Base-by-base conservation (phyloP, 2,797 vertebrate genomes). In the Limnodromus scolopaceus region DNA sequence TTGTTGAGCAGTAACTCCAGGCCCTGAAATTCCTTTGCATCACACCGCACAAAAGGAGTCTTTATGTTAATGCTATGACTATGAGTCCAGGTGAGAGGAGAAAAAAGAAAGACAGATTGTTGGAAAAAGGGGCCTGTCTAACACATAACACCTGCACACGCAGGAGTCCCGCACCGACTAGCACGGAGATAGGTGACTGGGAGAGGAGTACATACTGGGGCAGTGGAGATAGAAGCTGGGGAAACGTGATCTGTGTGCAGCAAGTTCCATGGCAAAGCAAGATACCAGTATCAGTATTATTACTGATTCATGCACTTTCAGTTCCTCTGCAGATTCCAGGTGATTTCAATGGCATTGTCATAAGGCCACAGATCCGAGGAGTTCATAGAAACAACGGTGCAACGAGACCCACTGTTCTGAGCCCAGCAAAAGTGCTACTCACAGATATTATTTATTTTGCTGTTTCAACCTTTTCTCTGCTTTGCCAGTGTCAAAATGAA, bases 101-200 rank as follows among this genome's bases (percentile, higher is more conserved):
- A 30, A 88, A 75, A 81, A 92, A 49, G 45, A 76, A 36, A 80
- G 49, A 78, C 5, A 70, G 34, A 34, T 30, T 61, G 18, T 12
- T 84, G 60, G 46, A 41, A 84, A 63, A 70, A 75, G 3, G 8
- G 41, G 41, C 49, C 49, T 84, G 28, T 36, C 74, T 87, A 66
- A 76, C 0, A 0, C 17, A 0, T 41, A 69, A 45, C 25, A 82
- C 20, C 16, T 63, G 36, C 18, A 23, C 3, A 13, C 0, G 0
- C 17, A 39, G 1, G 2, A 78, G 43, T 48, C 51, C 45, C 13
- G 12, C 45, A 28, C 18, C 34, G 60, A 19, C 19, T 17, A 30
- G 36, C 30, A 24, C 13, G 48, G 78, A 76, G 34, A 24, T 5
- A 36, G 39, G 38, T 64, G 51, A n/a, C 22, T 32, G 19, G 39